Conservation (phyloP, 2,888 invertebrate species). For the Caradrina kadenii region DNA sequence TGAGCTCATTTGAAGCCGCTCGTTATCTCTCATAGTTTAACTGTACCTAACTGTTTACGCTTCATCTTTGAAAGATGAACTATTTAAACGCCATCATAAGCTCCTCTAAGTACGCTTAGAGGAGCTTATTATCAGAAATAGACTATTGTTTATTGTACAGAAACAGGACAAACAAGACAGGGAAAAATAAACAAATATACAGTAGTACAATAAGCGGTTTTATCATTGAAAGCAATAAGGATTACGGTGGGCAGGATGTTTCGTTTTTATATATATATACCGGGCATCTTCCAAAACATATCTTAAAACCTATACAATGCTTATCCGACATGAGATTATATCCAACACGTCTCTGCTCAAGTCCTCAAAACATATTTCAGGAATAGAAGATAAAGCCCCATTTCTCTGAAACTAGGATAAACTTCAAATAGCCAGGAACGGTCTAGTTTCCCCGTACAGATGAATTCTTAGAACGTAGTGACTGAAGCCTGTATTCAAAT, state of each 20-base stretch:
- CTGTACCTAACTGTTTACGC: constrained; percentile 36
- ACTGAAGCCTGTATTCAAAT: constrained; percentile 27
- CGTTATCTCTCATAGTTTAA: constrained; percentile 41
- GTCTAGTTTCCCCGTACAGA: constrained; percentile 3
- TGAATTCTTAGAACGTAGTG: constrained; percentile 26
- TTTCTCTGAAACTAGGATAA: constrained; percentile 19
- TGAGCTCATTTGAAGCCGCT: constrained; percentile 50
- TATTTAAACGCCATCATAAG: constrained; percentile 2
- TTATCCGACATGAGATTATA: constrained; percentile 1
- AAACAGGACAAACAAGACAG: background rate
- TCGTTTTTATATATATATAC: background rate
- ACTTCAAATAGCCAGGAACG: constrained; percentile 18
- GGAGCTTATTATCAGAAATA: background rate
- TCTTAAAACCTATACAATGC: background rate
- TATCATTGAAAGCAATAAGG: background rate
- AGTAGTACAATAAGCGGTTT: background rate
- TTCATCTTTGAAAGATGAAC: constrained; percentile 9
- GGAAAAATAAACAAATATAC: background rate
- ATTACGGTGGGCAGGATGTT: background rate
- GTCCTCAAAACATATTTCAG: background rate
- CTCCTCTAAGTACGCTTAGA: background rate
- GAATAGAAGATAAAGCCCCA: constrained; percentile 7
- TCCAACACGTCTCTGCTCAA: background rate
- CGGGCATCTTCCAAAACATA: background rate
- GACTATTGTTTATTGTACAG: too few species aligned